Base-by-base conservation (phyloP, 2,797 vertebrate genomes). In the Pangasius larnaudii region DNA sequence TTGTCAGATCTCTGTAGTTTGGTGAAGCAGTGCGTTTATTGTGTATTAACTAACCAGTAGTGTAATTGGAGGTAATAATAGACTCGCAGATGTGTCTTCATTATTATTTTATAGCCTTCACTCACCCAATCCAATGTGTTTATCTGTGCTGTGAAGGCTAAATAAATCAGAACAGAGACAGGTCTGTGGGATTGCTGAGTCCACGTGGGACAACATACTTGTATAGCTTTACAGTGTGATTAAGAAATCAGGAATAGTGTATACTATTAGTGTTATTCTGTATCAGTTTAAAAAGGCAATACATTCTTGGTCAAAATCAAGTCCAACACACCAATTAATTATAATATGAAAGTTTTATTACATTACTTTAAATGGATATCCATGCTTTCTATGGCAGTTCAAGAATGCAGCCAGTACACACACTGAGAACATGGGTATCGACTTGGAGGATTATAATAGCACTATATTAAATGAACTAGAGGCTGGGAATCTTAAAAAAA, bases 71-170 rank as follows among this genome's bases (percentile, higher is more conserved):
- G 53, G 56, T 81, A 39, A 42, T 81, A 61, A 81, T 42, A 82
- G 80, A 30, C 24, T 18, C 24, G 1, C 58, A 82, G 56, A 39
- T 61, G 56, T 39, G 11, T 59, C 33, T 59, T 58, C 53, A 36
- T 80, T 59, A 80, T 80, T 80, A 24, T 80, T 80, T 36, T 24
- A 79, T 36, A 59, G 78, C 53, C 53, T 80, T 80, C 53, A 80
- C 18, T 59, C 18, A 24, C 11, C 22, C 3, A 13, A 13, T 79
- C n/a, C n/a, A 36, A 22, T 58, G 30, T 22, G 51, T 79, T 79
- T 24, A 79, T 79, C 19, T 80, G 53, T 59, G 24, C 56, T 27
- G 33, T n/a, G 33, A 61, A 81, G 56, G 33, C 22, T 59, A 42
- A 81, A 81, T 61, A 61, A 81, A 81, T 81, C 53, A 7, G 33